Conservation (phyloP, 2,113 vertebrate species). For the Oreochromis tanganicae region DNA sequence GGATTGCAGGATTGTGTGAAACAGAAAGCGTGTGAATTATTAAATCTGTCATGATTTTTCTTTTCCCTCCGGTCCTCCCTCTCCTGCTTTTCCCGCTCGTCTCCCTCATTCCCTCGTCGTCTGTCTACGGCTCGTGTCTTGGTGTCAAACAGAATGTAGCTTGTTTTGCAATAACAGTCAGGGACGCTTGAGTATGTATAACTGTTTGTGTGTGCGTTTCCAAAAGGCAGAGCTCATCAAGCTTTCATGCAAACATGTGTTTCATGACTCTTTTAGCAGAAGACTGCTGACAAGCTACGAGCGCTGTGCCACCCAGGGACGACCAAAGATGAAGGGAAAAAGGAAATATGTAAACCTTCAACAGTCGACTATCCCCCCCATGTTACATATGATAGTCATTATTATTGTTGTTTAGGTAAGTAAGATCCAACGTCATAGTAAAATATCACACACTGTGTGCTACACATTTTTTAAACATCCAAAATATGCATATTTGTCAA, state of each 20-base stretch:
- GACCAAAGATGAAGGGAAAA: background rate
- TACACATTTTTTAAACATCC: background rate
- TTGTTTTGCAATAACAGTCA: background rate
- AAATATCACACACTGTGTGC: background rate
- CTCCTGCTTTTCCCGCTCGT: background rate
- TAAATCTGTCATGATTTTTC: background rate
- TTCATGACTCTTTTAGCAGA: conserved; percentile 21
- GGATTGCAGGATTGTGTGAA: background rate
- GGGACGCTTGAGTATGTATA: background rate
- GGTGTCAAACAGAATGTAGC: background rate
- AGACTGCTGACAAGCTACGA: background rate
- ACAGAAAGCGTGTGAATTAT: conserved; percentile 6
- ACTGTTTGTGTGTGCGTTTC: background rate
- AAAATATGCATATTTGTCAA: background rate
- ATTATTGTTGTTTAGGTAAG: background rate
- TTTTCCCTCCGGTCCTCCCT: background rate
- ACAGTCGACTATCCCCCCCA: background rate
- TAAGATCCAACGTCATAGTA: background rate
- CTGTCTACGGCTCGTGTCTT: background rate
- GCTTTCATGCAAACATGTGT: conserved; percentile 40
- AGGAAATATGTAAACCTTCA: background rate
- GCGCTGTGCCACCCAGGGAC: background rate
- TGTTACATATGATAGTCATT: background rate
- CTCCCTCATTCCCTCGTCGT: background rate
- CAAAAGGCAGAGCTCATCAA: conserved; percentile 23